phyloP scores from a whole-genome alignment of 2,797 vertebrate genomes.

The Acanthopagrus latus region DNA sequence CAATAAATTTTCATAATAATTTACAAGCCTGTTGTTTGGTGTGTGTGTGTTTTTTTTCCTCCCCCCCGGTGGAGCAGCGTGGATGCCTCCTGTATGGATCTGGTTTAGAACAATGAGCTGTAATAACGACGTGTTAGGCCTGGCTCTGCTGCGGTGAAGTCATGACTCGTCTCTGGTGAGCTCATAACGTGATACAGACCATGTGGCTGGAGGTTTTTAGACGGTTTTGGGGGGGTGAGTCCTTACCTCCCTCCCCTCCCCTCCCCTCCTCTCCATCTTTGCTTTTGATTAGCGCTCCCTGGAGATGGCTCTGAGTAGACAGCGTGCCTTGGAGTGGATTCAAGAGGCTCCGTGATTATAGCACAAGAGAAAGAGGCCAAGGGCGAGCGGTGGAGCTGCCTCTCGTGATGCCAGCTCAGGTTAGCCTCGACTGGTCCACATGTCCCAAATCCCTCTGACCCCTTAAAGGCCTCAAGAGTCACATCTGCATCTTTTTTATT shows the following conservation, averaged over 20 bases:
- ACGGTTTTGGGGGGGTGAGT: background rate
- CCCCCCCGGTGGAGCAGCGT: background rate
- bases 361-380: constrained; percentile 12
- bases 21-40: constrained; percentile 19
- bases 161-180: constrained; percentile 63
- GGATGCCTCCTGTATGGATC: constrained; percentile 20
- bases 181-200: constrained; percentile 71
- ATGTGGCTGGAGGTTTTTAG: constrained; percentile 49
- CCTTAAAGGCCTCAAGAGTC: constrained; percentile 16
- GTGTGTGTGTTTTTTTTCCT: background rate
- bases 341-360: constrained; percentile 36
- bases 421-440: constrained; percentile 11
- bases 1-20: constrained; percentile 81
- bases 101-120: constrained; percentile 57
- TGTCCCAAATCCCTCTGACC: constrained; percentile 18
- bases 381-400: background rate
- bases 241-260: constrained; percentile 1
- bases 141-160: constrained; percentile 62
- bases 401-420: constrained; percentile 31
- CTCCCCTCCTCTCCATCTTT: constrained; percentile 22
- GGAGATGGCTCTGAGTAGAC: constrained; percentile 32
- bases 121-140: constrained; percentile 68
- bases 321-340: constrained; percentile 19
- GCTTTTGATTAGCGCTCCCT: constrained; percentile 65
- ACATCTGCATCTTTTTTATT: constrained; percentile 14